phyloP scores from a whole-genome alignment of 2,113 vertebrate species.

The Sinocyclocheilus maitianheensis region DNA sequence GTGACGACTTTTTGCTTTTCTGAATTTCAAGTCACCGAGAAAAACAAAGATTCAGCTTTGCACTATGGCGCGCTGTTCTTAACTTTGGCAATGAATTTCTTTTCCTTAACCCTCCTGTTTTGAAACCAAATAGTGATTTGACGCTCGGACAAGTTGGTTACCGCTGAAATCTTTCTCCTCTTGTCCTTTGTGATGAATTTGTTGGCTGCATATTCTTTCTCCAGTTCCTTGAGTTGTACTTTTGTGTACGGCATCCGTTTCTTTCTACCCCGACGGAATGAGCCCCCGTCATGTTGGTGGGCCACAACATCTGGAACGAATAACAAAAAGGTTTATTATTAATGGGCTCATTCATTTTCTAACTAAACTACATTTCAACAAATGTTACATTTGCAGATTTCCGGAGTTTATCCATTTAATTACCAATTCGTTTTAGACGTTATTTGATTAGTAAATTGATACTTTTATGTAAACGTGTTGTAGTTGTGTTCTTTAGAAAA shows the following conservation, averaged over 20 bases:
- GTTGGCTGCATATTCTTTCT: constrained; percentile 90
- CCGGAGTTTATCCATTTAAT: background rate
- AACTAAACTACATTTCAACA: background rate
- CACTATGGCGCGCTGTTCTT: constrained; percentile 79
- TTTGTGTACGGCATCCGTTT: constrained; percentile 95
- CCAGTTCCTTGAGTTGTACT: constrained; percentile 89
- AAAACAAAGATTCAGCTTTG: constrained; percentile 17
- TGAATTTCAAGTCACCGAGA: constrained; percentile 49
- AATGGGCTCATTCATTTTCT: constrained; percentile 24
- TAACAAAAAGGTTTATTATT: constrained; percentile 48
- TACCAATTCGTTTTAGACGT: background rate
- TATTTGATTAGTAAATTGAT: background rate
- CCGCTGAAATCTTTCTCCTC: constrained; percentile 88
- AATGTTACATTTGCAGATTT: background rate
- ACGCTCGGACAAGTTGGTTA: constrained; percentile 88
- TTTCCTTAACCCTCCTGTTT: constrained; percentile 93
- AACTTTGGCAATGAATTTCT: constrained; percentile 91
- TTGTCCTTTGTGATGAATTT: constrained; percentile 98
- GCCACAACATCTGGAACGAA: constrained; percentile 81
- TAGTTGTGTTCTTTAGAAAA: background rate
- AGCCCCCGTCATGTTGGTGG: constrained; percentile 85
- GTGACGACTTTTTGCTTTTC: constrained; percentile 19
- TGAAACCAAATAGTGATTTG: constrained; percentile 99
- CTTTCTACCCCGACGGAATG: constrained; percentile 90
- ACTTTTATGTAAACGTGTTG: background rate